Base-by-base conservation (phyloP, 2,888 invertebrate genomes). In the Synergus japonicus region DNA sequence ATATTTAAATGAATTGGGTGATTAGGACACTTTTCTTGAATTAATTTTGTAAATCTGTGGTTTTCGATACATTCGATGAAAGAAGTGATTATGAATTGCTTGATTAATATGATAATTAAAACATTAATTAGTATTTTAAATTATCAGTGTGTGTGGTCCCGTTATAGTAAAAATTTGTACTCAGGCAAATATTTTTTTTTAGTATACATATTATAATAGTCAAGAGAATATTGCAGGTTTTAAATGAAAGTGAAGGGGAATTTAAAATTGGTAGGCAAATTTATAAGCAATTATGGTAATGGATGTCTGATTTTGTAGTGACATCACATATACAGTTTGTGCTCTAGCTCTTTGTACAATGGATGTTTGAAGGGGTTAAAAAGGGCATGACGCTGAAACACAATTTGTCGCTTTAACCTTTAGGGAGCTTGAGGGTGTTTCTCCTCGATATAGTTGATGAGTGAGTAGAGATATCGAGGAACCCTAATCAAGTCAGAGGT, bases 371-470 rank as follows among this genome's bases (percentile, higher is more conserved):
- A 60, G 60, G 60, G 60, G 60, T 60, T 60, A 60, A 60, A 60
- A 60, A 60, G 60, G 60, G 60, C 60, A 60, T 18, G 60, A 58
- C 58, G 58, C 22, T 58, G 22, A 60, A 60, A 60, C 60, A 12
- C 12, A 60, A 60, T 60, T 60, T 60, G 60, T 60, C 60, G 60
- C 22, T 60, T 60, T 60, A 60, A 60, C 60, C 60, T 60, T 60
- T 60, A 60, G 60, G 58, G 58, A 58, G 58, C 58, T 58, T 58
- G 18, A 58, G 58, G 60, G 22, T 22, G 18, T 60, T 60, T 22
- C 60, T 60, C 60, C 60, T 22, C 22, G 60, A 60, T 60, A 22
- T n/a, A 60, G 22, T 2, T 2, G 60, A 60, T 60, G 60, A 22
- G 8, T 60, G 60, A 60, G 22, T 2, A 22, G 18, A 60, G n/a